These are phyloP conservation scores for Andrena cerasifolii DNA, from an alignment of 1,140 invertebrate genomes.

Conservation along the genomic window DNA sequence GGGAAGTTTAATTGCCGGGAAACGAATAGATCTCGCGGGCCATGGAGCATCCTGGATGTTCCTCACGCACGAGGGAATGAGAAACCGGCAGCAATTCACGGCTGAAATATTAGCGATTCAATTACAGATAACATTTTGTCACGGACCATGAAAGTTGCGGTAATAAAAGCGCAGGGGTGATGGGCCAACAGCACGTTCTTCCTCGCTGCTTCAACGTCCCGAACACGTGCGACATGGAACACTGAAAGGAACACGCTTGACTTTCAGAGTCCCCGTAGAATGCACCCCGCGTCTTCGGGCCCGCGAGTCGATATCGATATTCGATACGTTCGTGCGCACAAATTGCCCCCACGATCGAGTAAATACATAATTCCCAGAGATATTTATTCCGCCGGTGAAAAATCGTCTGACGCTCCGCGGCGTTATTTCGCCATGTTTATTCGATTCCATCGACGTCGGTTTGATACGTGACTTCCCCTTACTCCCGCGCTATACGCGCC, in stretches of 20 bases:
- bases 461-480: background rate
- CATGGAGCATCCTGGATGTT: slow-evolving; percentile 7
- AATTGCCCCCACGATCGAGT: slow-evolving; percentile 41
- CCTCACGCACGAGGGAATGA: slow-evolving; percentile 19
- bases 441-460: background rate
- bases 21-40: background rate
- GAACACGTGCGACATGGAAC: slow-evolving; percentile 38
- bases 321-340: slow-evolving; percentile 30
- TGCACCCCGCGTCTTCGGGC: background rate
- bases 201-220: slow-evolving; percentile 30
- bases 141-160: slow-evolving; percentile 22
- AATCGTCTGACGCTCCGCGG: background rate
- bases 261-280: slow-evolving; percentile 38
- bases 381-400: slow-evolving; percentile 34
- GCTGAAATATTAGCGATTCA: slow-evolving; percentile 43
- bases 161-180: slow-evolving; percentile 35
- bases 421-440: slow-evolving; percentile 14
- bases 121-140: slow-evolving; percentile 49
- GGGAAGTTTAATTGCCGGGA: slow-evolving; percentile 26
- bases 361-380: slow-evolving; percentile 52
- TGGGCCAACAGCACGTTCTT: slow-evolving; percentile 30
- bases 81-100: slow-evolving; percentile 25
- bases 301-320: slow-evolving; percentile 45
- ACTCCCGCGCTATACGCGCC: background rate
- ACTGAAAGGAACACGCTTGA: slow-evolving; percentile 38